phyloP scores from a whole-genome alignment of 2,113 vertebrate genomes.

The Pseudopodoces humilis region DNA sequence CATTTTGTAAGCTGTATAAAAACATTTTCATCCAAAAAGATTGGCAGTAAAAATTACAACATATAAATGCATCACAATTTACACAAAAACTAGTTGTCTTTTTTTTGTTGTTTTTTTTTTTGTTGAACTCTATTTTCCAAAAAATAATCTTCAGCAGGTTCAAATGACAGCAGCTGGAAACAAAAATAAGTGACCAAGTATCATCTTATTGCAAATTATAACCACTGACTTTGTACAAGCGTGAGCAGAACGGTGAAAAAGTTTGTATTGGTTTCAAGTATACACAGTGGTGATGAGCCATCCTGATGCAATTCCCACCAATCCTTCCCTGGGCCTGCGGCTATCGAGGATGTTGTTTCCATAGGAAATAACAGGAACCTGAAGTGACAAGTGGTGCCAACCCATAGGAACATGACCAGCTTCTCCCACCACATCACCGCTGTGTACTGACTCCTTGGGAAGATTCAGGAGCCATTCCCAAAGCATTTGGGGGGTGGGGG shows the following conservation, averaged over 20 bases:
- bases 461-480: background rate
- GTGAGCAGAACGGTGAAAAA: slow-evolving; percentile 57
- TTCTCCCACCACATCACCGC: slow-evolving; percentile 26
- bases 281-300: slow-evolving; percentile 48
- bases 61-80: slow-evolving; percentile 73
- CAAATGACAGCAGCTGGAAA: slow-evolving; percentile 67
- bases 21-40: slow-evolving; percentile 78
- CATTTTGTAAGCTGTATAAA: slow-evolving; percentile 76
- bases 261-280: slow-evolving; percentile 57
- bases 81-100: slow-evolving; percentile 63
- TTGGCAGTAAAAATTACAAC: slow-evolving; percentile 81
- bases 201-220: slow-evolving; percentile 53
- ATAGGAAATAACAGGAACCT: slow-evolving; percentile 79
- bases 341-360: slow-evolving; percentile 68
- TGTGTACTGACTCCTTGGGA: background rate
- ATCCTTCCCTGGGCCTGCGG: slow-evolving; percentile 8
- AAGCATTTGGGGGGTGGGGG: background rate
- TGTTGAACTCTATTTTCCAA: slow-evolving; percentile 58
- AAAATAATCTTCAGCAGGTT: slow-evolving; percentile 77
- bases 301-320: background rate
- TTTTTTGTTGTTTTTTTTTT: slow-evolving; percentile 35
- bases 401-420: background rate
- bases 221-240: slow-evolving; percentile 56
- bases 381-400: slow-evolving; percentile 55
- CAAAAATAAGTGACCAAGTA: slow-evolving; percentile 49